phyloP scores from a whole-genome alignment of 1,140 invertebrate species.

The Sesamia nonagrioides region DNA sequence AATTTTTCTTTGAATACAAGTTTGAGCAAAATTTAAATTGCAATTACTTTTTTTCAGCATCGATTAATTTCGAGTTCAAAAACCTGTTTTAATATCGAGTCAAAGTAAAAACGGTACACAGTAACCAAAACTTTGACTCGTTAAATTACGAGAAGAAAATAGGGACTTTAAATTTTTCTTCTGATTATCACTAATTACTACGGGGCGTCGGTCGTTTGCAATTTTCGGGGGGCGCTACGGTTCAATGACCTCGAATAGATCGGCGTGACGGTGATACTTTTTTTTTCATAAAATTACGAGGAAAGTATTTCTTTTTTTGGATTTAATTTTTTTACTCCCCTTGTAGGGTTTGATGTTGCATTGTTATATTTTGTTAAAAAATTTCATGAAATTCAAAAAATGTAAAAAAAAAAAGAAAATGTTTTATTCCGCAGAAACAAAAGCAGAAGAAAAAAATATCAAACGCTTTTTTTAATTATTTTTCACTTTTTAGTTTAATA shows the following conservation, averaged over 20 bases:
- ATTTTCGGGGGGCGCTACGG: slow-evolving; percentile 58
- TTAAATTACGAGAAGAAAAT: slow-evolving; percentile 44
- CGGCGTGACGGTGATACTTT: slow-evolving; percentile 50
- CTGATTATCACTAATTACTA: slow-evolving; percentile 71
- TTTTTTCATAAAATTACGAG: slow-evolving; percentile 24
- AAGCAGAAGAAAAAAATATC: too few relatives aligned
- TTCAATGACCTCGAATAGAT: slow-evolving; percentile 64
- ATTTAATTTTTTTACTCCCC: neutral
- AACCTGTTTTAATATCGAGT: slow-evolving; percentile 33
- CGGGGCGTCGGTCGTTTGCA: slow-evolving; percentile 57
- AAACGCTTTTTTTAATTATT: too few relatives aligned
- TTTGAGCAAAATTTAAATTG: neutral
- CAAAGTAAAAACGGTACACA: slow-evolving; percentile 32
- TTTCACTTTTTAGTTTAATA: too few relatives aligned
- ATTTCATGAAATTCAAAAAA: neutral
- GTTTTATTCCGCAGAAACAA: too few relatives aligned
- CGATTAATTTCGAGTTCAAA: slow-evolving; percentile 18
- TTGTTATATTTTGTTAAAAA: neutral
- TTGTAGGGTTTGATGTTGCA: neutral
- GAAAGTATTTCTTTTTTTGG: neutral
- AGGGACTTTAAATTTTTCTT: slow-evolving; percentile 55
- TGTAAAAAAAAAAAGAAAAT: neutral
- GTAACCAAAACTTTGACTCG: slow-evolving; percentile 48
- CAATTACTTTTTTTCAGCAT: neutral
- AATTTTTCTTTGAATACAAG: too few relatives aligned